Evolutionary conservation across 2,797 vertebrate species (phyloP), one percentile per base, ranked within the genome.

Genomic region (Hapalemur alaotrensis): DNA sequence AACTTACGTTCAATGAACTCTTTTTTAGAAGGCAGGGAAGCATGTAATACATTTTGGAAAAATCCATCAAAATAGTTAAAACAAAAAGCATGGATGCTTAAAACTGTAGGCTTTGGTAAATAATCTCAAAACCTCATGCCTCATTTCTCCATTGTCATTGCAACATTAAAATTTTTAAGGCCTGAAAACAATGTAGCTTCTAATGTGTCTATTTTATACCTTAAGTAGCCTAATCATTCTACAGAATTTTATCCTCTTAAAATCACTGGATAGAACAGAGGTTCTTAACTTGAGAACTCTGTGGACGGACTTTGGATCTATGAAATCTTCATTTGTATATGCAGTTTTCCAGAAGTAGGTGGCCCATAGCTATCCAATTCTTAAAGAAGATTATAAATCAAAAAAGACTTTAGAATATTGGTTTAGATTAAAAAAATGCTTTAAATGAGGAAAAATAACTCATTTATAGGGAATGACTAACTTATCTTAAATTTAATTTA

Each of bases 1-100:
- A 95, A 93, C 96, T 96, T 97, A 96, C 54, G 50, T 95, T 97
- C 84, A 96, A 93, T 85, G 84, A 97, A 96, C 88, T 97, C 88
- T 97, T 96, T 96, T 96, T 95, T 96, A 98, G 96, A 96, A 97
- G 95, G 69, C 73, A 97, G 85, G 93, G 52, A 97, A 96, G 92
- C 90, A 97, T 96, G 93, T 92, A 98, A 97, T 89, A 88, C 67
- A 95, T 93, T 97, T 96, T 95, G 72, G 81, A 97, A 95, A 97
- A 97, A 96, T 93, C 84, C 93, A 98, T 95, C 92, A 97, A 96
- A 97, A 97, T 32, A 92, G 90, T 96, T 97, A 93, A 97, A 95
- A 96, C 75, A 95, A 87, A 92, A 96, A 83, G 76, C 57, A 96
- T 35, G 50, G 28, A 94, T 81, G 43, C 65, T 96, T 95, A 93